phyloP scores from a whole-genome alignment of 2,888 invertebrate species.

The Muschampia plurimacula region DNA sequence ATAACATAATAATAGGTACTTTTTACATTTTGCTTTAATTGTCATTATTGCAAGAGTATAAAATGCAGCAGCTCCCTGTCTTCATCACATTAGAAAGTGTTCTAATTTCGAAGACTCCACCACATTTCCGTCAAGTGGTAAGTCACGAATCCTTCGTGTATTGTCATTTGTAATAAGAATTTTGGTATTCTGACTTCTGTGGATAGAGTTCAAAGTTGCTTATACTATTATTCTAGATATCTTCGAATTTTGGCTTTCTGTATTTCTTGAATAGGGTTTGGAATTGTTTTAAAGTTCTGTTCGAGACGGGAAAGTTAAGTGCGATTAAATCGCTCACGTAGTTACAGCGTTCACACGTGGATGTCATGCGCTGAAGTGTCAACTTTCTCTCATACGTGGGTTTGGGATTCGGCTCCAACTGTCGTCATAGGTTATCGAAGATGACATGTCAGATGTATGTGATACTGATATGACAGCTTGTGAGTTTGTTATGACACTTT shows the following conservation, averaged over 20 bases:
- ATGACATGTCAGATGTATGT: constrained; percentile 41
- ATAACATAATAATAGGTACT: too few species aligned
- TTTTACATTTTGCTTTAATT: not conserved
- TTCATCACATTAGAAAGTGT: constrained; percentile 59
- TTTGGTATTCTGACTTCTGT: constrained; percentile 44
- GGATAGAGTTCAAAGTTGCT: constrained; percentile 50
- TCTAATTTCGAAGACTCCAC: constrained; percentile 59
- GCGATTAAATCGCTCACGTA: constrained; percentile 76
- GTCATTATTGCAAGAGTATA: not conserved
- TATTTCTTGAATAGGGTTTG: constrained; percentile 9
- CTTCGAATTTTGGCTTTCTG: not conserved
- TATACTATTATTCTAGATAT: not conserved
- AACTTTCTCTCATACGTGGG: constrained; percentile 66
- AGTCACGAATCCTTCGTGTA: constrained; percentile 56
- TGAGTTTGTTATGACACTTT: constrained; percentile 37
- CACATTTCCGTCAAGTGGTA: constrained; percentile 50
- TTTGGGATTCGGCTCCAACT: constrained; percentile 45
- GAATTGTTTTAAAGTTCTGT: constrained; percentile 47
- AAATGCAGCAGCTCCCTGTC: constrained; percentile 43
- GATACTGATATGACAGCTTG: constrained; percentile 34
- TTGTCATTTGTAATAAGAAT: constrained; percentile 50
- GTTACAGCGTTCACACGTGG: constrained; percentile 63
- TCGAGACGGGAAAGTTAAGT: constrained; percentile 48
- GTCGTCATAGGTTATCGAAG: constrained; percentile 66
- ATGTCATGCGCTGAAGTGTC: constrained; percentile 60